Percentiles rank a stretch among this genome's conserved stretches.
phyloP scores from a whole-genome alignment of 2,888 invertebrate genomes.

The Spicauda simplicius region DNA sequence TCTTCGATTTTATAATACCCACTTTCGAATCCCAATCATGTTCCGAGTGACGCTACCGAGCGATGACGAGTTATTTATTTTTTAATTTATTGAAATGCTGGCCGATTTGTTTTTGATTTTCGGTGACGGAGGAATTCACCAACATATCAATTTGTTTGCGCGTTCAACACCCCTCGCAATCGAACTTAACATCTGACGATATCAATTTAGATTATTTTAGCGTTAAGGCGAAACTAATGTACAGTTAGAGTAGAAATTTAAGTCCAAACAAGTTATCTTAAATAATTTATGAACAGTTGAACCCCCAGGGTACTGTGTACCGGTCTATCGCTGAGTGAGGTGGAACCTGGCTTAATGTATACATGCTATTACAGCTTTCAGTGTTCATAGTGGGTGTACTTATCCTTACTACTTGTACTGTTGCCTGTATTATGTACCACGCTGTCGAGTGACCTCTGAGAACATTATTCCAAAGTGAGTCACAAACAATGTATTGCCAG shows the following conservation, averaged over 20 bases:
- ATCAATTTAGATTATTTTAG: slow-evolving; percentile 85
- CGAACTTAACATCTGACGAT: slow-evolving; percentile 73
- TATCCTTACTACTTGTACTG: slow-evolving; percentile 61
- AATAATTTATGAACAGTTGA: slow-evolving; percentile 78
- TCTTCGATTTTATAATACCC: slow-evolving; percentile 50
- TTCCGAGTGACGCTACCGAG: slow-evolving; percentile 68
- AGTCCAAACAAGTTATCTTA: slow-evolving; percentile 82
- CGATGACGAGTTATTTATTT: slow-evolving; percentile 63
- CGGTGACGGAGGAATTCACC: slow-evolving; percentile 71
- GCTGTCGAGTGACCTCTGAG: slow-evolving; percentile 60
- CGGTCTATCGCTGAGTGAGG: slow-evolving; percentile 65
- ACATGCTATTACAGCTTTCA: slow-evolving; percentile 74
- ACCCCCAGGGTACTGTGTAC: slow-evolving; percentile 79
- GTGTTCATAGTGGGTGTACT: slow-evolving; percentile 74
- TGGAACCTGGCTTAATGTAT: slow-evolving; percentile 73
- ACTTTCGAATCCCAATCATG: slow-evolving; percentile 69
- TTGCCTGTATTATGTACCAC: slow-evolving; percentile 56
- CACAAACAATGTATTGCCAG: slow-evolving; percentile 85
- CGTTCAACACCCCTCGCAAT: slow-evolving; percentile 66
- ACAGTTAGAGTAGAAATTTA: slow-evolving; percentile 85
- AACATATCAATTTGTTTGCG: slow-evolving; percentile 80
- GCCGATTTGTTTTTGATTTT: slow-evolving; percentile 57
- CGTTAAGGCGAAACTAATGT: slow-evolving; percentile 86
- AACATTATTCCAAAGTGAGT: slow-evolving; percentile 63
- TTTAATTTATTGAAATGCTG: slow-evolving; percentile 63